Evolutionary conservation across 2,888 invertebrate species (phyloP), one percentile per base, ranked within the genome.

Genomic region (Digitonthophagus gazella): DNA sequence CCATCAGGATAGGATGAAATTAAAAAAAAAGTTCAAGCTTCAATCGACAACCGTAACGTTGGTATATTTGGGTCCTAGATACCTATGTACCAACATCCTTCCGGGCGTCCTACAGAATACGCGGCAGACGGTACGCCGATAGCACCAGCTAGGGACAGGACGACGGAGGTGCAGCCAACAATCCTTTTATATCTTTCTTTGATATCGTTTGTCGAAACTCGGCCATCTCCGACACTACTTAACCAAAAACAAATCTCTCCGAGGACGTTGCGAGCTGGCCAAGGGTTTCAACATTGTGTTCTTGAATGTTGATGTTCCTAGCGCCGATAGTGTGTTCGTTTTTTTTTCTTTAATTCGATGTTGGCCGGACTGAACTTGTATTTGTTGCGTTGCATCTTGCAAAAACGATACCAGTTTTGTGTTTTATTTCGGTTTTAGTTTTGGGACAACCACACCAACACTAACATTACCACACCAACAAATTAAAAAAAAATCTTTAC

Each of bases 71-170:
- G 85, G 84, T 80, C 83, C 83, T 85, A 86, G 87, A 86, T 87
- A 82, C 87, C 87, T 83, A 85, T 86, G 85, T 86, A 86, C 84
- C 86, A 86, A 85, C 86, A 86, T 84, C 86, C 85, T 81, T 84
- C 85, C 83, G 85, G 85, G 80, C 85, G 80, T 74, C 82, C 82
- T 78, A 79, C 82, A 73, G 82, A 83, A 79, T 81, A 81, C 79
- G 81, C 81, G 77, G 80, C 82, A 74, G 83, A 83, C 78, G 83
- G 83, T 80, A 83, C 82, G 78, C 81, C 82, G 76, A 80, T 82
- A 75, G 80, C 79, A 76, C 82, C 82, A 77, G 80, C 82, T 78
- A 82, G 81, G 80, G 82, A 83, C 81, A 79, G 83, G 82, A 82
- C 81, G 75, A 80, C 82, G 78, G 83, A 84, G 84, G 84, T 84